Percentiles rank a stretch among this genome's conserved stretches.
Conservation (phyloP, 2,888 invertebrate genomes). For the Ceraclea dissimilis region DNA sequence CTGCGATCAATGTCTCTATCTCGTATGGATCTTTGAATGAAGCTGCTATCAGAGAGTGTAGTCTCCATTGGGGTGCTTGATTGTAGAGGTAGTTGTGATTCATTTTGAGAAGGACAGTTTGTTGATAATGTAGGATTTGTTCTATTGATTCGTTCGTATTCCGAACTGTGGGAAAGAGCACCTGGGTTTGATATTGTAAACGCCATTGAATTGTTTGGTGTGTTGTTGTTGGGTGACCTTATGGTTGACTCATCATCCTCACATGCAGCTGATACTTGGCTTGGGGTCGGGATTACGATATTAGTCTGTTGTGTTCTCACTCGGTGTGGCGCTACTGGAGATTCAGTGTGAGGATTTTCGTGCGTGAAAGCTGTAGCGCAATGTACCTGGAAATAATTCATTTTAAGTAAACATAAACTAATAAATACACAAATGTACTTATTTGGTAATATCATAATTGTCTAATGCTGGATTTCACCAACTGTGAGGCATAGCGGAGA, state of each 20-base stretch:
- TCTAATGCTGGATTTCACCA: too few relatives aligned
- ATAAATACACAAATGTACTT: not conserved
- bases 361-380: not conserved
- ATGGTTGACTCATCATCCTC: not conserved
- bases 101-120: not conserved
- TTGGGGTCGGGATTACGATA: not conserved
- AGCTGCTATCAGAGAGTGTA: too few relatives aligned
- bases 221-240: not conserved
- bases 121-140: not conserved
- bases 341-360: conserved; percentile 6
- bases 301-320: not conserved
- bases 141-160: not conserved
- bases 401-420: too few relatives aligned
- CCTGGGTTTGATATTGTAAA: not conserved
- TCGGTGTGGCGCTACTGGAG: not conserved
- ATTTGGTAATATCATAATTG: too few relatives aligned
- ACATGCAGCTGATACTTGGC: not conserved
- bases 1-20: not conserved
- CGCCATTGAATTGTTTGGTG: not conserved
- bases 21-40: too few relatives aligned
- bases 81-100: not conserved
- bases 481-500: too few relatives aligned
- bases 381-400: not conserved
- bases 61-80: not conserved
- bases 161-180: not conserved